Evolutionary conservation across 2,888 invertebrate species (phyloP), one percentile per base, ranked within the genome.

Genomic region (Caenorhabditis sp.): DNA sequence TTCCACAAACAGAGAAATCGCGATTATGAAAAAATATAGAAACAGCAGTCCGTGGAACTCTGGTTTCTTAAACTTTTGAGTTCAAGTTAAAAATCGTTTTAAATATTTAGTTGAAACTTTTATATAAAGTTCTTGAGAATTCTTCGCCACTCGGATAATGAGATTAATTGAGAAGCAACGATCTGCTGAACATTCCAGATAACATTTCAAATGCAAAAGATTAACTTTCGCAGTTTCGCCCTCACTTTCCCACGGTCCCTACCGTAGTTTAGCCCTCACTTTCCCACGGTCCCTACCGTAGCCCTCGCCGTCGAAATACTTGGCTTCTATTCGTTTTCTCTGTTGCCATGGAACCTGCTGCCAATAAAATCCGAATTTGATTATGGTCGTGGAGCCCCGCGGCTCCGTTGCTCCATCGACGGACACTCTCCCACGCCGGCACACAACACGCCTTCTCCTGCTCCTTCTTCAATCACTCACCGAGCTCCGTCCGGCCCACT

Each of bases 281-380:
- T 24, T 22, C 39, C 22, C n/a, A 2, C 20, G 22, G 2, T 20
- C 20, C 52, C 2, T 35, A 6, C 35, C 5, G 22, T n/a, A n/a
- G n/a, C n/a, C n/a, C n/a, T n/a, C n/a, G n/a, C n/a, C n/a, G n/a
- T n/a, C n/a, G n/a, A n/a, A n/a, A n/a, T n/a, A n/a, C n/a, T n/a
- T n/a, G n/a, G n/a, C n/a, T n/a, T n/a, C n/a, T n/a, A n/a, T 13
- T 37, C 24, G 15, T 55, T 15, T 9, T 20, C 2, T 17, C 48
- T 26, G 48, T 61, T 48, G 24, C 61, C 61, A 61, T 59, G 58
- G 58, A 48, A n/a, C n/a, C n/a, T n/a, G 35, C 30, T 11, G n/a
- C 52, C 62, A 62, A 62, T 59, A 59, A 46, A 61, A 37, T 48
- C 20, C 61, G 61, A 26, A 46, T 48, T 61, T 48, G 48, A 61